A percentile compares a stretch with the other conserved stretches of the same genome.
phyloP scores from a whole-genome alignment of 1,140 invertebrate genomes.

The Thaumetopoea pityocampa region DNA sequence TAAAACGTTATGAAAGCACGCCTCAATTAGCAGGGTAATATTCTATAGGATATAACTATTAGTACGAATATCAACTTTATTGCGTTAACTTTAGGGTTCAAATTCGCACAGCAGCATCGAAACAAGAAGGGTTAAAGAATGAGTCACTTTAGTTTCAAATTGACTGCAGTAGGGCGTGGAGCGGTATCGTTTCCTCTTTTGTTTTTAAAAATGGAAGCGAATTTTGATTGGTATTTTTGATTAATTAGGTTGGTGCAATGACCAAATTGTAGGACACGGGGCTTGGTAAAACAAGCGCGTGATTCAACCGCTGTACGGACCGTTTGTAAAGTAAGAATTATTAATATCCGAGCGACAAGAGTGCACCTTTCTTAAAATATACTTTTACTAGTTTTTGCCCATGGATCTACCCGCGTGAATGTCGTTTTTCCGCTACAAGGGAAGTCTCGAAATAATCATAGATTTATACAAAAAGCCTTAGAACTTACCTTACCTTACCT shows the following conservation, averaged over 20 bases:
- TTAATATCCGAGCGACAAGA: too few relatives aligned
- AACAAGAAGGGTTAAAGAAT: constrained; percentile 13
- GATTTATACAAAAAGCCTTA: too few relatives aligned
- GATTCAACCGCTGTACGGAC: background rate
- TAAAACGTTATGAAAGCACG: constrained; percentile 25
- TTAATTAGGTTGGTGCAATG: constrained; percentile 23
- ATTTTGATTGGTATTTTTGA: constrained; percentile 45
- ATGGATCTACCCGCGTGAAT: too few relatives aligned
- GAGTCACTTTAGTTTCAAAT: constrained; percentile 19
- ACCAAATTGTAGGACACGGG: constrained; percentile 6
- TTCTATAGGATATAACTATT: background rate
- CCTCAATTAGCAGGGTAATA: constrained; percentile 11
- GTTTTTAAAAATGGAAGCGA: constrained; percentile 38
- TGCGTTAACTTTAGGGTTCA: background rate
- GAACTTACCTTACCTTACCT: too few relatives aligned
- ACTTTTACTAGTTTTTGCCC: too few relatives aligned
- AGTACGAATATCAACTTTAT: constrained; percentile 5
- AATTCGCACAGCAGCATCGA: constrained; percentile 7
- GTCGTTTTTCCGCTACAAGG: too few relatives aligned
- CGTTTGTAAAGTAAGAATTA: background rate
- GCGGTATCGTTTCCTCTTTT: constrained; percentile 26
- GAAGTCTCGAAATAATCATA: too few relatives aligned
- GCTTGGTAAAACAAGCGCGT: constrained; percentile 9
- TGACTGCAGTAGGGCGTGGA: constrained; percentile 12
- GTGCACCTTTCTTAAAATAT: too few relatives aligned